Evolutionary conservation across 2,888 invertebrate species (phyloP).

Genomic region (Harpalus rufipes): DNA sequence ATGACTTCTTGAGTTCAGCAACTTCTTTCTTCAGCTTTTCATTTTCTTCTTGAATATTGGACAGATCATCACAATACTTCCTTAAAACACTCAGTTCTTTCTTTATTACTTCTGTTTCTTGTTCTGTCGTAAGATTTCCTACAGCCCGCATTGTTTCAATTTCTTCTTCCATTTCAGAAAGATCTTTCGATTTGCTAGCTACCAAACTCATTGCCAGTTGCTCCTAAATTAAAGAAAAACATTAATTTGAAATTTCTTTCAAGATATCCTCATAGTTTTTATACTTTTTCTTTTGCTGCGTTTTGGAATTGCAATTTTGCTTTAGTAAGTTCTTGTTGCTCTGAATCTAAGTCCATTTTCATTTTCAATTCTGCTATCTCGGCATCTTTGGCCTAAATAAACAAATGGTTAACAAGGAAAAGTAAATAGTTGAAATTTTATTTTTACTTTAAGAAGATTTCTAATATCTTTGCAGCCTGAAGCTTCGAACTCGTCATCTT

Average conservation of each 20-base stretch:
- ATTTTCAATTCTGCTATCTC: neutral
- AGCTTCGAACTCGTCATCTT: neutral
- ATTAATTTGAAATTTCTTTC: neutral
- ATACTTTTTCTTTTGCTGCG: slow-evolving; percentile 69
- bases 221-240: slow-evolving; percentile 32
- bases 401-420: too few relatives aligned
- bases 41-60: slow-evolving; percentile 74
- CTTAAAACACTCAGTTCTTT: slow-evolving; percentile 74
- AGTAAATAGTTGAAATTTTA: too few relatives aligned
- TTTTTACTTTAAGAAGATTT: neutral
- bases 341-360: neutral
- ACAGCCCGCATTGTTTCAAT: slow-evolving; percentile 71
- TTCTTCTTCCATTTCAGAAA: slow-evolving; percentile 73
- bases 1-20: slow-evolving; percentile 6
- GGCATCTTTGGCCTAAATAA: neutral
- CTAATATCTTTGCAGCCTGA: neutral
- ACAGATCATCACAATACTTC: slow-evolving; percentile 74
- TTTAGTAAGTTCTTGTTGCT: slow-evolving; percentile 70
- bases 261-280: slow-evolving; percentile 8
- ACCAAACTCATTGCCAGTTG: slow-evolving; percentile 51
- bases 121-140: slow-evolving; percentile 71
- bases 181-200: slow-evolving; percentile 66
- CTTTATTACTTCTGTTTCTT: slow-evolving; percentile 73
- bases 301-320: slow-evolving; percentile 71
- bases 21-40: slow-evolving; percentile 68